A percentile compares a stretch with the other conserved stretches of the same genome.
phyloP scores from a whole-genome alignment of 1,140 invertebrate species.

The Akabosia matsudoensis region DNA sequence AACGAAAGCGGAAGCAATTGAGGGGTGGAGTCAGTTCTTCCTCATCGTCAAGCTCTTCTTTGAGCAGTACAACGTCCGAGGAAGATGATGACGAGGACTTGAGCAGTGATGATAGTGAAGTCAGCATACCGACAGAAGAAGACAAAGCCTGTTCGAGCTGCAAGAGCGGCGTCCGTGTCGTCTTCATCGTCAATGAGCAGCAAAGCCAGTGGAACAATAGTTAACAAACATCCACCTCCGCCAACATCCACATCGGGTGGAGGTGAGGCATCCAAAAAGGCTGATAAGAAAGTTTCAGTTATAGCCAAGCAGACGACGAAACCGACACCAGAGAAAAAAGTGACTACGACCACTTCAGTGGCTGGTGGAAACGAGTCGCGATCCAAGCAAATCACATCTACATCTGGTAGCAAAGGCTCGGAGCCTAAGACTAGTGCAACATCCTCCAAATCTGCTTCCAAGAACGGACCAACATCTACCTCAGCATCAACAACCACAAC shows the following conservation, averaged over 20 bases:
- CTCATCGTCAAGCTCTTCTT: slow-evolving; percentile 16
- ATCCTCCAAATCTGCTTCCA: too few species aligned
- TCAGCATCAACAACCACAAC: not conserved
- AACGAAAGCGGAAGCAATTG: not conserved
- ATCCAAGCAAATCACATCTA: too few species aligned
- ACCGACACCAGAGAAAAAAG: not conserved
- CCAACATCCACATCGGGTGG: not conserved
- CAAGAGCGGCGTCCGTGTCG: not conserved
- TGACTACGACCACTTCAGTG: not conserved
- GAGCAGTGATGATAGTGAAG: slow-evolving; percentile 1
- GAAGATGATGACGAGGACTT: slow-evolving; percentile 6
- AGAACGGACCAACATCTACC: not conserved
- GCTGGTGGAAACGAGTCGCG: too few species aligned
- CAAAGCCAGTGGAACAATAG: not conserved
- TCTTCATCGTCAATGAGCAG: not conserved
- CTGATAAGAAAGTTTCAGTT: not conserved
- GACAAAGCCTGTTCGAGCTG: not conserved
- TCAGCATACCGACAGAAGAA: slow-evolving; percentile 1
- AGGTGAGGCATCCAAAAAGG: not conserved
- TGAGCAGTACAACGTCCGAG: not conserved
- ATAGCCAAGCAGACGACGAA: not conserved
- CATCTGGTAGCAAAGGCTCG: too few species aligned
- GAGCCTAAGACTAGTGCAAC: too few species aligned
- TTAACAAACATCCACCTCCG: slow-evolving; percentile 15
- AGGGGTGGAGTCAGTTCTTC: not conserved